These are phyloP conservation scores for Epinephelus cyanopodus DNA, from an alignment of 2,113 vertebrate genomes.

Conservation along the genomic window DNA sequence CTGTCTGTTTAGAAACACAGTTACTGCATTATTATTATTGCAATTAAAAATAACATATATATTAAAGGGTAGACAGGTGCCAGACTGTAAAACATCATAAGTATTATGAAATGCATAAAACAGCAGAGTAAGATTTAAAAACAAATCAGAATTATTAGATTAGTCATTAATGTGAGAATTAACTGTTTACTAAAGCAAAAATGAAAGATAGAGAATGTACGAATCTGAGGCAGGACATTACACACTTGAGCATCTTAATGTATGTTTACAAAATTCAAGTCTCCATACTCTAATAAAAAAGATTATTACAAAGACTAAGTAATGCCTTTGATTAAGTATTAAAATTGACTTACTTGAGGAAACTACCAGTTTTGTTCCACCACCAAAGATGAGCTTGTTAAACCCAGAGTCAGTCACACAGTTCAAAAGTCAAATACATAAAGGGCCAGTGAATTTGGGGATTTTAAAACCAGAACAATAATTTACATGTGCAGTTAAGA, in stretches of 20 bases:
- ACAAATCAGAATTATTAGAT: neutral
- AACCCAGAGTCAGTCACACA: too few relatives aligned
- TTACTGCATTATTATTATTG: too few relatives aligned
- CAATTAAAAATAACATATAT: too few relatives aligned
- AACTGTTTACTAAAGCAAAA: neutral
- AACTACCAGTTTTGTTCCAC: neutral
- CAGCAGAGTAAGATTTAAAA: neutral
- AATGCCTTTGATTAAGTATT: neutral
- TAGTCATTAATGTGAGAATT: neutral
- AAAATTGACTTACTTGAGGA: neutral
- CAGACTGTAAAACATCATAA: too few relatives aligned
- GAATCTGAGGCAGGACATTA: too few relatives aligned
- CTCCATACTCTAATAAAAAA: too few relatives aligned
- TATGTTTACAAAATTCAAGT: too few relatives aligned
- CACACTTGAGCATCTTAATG: too few relatives aligned
- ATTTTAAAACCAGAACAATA: neutral
- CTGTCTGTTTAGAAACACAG: too few relatives aligned
- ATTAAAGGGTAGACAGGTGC: too few relatives aligned
- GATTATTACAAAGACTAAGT: too few relatives aligned
- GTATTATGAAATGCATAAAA: neutral
- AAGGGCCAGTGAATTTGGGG: neutral
- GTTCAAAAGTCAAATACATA: neutral
- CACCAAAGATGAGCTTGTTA: neutral
- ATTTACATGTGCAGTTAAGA: neutral
- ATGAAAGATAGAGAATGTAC: neutral